Base-by-base conservation (phyloP, 2,797 vertebrate genomes). In the Melanotaenia pygmaea region DNA sequence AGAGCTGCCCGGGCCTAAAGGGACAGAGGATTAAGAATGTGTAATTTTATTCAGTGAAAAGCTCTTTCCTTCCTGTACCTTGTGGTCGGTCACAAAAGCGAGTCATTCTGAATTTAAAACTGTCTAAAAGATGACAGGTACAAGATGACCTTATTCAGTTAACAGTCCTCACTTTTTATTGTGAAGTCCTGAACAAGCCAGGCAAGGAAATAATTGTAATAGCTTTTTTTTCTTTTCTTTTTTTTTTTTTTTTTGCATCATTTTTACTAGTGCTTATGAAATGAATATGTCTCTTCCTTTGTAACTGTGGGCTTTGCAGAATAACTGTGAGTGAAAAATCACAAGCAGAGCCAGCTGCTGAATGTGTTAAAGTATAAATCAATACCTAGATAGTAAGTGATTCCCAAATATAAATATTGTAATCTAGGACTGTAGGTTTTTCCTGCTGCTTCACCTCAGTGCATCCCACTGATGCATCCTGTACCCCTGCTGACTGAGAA, bases 31-130 rank as follows among this genome's bases (percentile, higher is more conserved):
- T 86, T 90, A 89, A 79, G 85, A 86, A 87, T 69, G 83, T 83
- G 59, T 83, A 83, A 90, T 90, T 87, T 18, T 90, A 91, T 90
- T 88, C 84, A 90, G 90, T 82, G 63, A 89, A 86, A 86, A 85
- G 72, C 83, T 76, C 72, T 76, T 83, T 76, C 77, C 72, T 47
- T 50, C 56, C 43, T 74, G 70, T 81, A 85, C 80, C 85, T 59
- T 74, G 67, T 83, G 80, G 78, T 81, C 38, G 71, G 78, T 72
- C 30, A 59, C 50, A 40, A 26, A 66, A 80, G 70, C 70, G 82
- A 66, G 73, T 79, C 79, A 89, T 85, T 79, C 74, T 76, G 78
- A 80, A 79, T 90, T 81, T 86, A 64, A 87, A 78, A 73, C 74
- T 65, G 67, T 86, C 76, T 79, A 53, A 72, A 72, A 85, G 67